Base-by-base conservation (phyloP, 2,113 vertebrate species). In the Meleagris gallopavo region DNA sequence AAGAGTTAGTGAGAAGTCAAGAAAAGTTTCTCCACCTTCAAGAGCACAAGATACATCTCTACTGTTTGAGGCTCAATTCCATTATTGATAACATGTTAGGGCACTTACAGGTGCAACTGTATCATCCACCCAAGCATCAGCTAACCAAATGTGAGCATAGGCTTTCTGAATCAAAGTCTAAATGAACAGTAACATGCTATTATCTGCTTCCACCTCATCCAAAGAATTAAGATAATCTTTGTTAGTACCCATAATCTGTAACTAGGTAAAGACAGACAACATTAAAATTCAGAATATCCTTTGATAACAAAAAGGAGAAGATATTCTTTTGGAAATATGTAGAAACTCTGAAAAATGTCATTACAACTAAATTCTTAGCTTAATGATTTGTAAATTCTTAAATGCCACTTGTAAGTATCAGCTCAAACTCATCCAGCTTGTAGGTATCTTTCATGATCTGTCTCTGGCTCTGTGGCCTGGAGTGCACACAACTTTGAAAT, bases 1-100 rank as follows among this genome's bases (percentile, higher is more conserved):
- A 96, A 94, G 75, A 25, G 41, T 18, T 90, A 93, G 95, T 93
- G 94, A 93, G 92, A 96, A 96, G 96, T 83, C 92, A 95, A 34
- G 72, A 32, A 73, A 96, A 92, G 88, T 40, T 90, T 86, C 25
- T 15, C 60, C 40, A 2, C 92, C 93, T 55, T 62, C 96, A 50
- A 75, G 67, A 87, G 80, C 77, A 73, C 45, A 74, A 62, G 40
- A 70, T 0, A 1, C 2, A 2, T 34, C 7, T 62, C 74, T 79
- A 84, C 54, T 73, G n/a, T 50, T 62, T 41, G 17, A 46, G 14
- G 15, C 41, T 94, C 83, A 41, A 67, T 74, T 90, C 27, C 21
- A 18, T 45, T 86, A 57, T 17, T 79, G 57, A 76, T n/a, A 32
- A 72, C 73, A 41, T 40, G 20, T 45, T 58, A 19, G 8, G 43